phyloP scores from a whole-genome alignment of 2,797 vertebrate species.

The Neosalanx taihuensis region DNA sequence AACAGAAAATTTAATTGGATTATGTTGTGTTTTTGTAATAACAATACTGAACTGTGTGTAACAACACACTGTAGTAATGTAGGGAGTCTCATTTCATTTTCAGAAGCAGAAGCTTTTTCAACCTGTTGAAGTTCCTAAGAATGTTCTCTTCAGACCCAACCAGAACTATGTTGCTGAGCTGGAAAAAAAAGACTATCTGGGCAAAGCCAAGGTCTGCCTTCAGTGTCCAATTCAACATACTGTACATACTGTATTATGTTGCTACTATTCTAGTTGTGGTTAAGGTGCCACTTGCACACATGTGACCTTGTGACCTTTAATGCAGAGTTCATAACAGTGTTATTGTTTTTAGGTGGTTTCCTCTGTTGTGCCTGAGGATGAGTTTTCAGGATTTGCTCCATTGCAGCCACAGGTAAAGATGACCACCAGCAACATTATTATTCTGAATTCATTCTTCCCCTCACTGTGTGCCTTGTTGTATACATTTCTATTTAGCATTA shows the following conservation, averaged over 20 bases:
- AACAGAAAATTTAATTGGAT: background rate
- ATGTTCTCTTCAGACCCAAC: conserved; percentile 87
- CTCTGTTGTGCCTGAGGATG: conserved; percentile 87
- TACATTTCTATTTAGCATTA: no score
- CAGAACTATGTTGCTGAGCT: conserved; percentile 91
- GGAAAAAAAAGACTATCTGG: conserved; percentile 95
- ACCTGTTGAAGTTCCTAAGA: conserved; percentile 73
- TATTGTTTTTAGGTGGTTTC: conserved; percentile 81
- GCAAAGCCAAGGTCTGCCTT: conserved; percentile 84
- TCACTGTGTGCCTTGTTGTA: no score
- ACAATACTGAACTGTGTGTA: background rate
- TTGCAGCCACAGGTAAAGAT: conserved; percentile 88
- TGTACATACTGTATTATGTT: background rate
- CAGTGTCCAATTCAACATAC: background rate
- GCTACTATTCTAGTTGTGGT: background rate
- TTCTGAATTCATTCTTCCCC: background rate
- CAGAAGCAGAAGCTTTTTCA: conserved; percentile 90
- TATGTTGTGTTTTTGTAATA: background rate
- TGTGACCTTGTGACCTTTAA: background rate
- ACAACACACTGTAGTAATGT: background rate
- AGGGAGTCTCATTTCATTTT: conserved; percentile 25
- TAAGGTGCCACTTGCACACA: background rate
- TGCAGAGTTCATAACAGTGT: background rate
- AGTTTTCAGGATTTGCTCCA: conserved; percentile 92
- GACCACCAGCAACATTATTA: background rate